These are phyloP conservation scores for Neomorphus geoffroyi DNA, from an alignment of 2,797 vertebrate genomes.

Conservation along the genomic window DNA sequence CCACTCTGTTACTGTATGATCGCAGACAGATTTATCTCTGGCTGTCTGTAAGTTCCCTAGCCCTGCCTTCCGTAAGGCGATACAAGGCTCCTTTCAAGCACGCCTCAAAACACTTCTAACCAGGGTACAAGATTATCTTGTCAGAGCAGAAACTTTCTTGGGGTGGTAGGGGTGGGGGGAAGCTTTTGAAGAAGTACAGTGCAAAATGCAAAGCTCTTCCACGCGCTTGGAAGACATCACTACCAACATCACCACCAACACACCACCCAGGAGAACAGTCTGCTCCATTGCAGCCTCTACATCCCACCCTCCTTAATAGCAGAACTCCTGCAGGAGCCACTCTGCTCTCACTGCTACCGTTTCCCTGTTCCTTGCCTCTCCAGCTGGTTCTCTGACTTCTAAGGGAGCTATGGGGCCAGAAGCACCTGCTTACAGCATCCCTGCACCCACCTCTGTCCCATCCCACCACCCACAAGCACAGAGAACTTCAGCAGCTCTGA, in stretches of 20 bases:
- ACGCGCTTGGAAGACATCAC: not conserved
- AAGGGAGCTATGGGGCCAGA: not conserved
- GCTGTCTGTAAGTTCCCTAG: not conserved
- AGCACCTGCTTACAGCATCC: not conserved
- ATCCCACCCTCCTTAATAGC: not conserved
- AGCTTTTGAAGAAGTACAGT: not conserved
- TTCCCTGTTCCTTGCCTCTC: not conserved
- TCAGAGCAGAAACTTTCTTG: not conserved
- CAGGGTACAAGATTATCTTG: not conserved
- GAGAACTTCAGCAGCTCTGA: not conserved
- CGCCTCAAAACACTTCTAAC: not conserved
- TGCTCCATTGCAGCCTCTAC: not conserved
- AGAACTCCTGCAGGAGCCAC: not conserved
- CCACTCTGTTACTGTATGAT: not conserved
- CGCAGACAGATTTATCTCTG: not conserved
- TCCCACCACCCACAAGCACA: not conserved
- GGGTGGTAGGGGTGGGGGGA: rapidly evolving
- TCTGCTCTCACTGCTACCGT: not conserved
- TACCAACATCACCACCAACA: not conserved
- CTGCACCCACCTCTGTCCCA: not conserved
- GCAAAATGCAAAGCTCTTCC: not conserved
- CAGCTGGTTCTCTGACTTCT: not conserved
- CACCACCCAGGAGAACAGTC: not conserved
- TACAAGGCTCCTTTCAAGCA: not conserved
- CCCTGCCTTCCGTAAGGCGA: not conserved